Evolutionary conservation across 2,113 vertebrate species (phyloP).

Genomic region (Calyptomena viridis): DNA sequence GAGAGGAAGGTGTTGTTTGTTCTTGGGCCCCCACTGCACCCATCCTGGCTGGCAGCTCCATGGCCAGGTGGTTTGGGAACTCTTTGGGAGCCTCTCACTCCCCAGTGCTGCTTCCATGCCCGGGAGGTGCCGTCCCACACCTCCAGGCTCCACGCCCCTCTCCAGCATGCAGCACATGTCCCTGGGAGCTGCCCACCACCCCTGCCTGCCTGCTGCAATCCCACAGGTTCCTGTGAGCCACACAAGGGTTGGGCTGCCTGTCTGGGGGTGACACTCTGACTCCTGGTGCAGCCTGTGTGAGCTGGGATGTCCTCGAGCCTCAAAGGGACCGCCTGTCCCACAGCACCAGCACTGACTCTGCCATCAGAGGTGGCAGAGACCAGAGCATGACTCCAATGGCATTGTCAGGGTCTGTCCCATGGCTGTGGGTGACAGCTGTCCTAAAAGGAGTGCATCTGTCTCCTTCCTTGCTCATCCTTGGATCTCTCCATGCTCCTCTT

Average conservation of each 20-base stretch:
- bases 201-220: neutral
- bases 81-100: neutral
- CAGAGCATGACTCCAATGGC: accelerated
- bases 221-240: neutral
- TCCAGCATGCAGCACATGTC: neutral
- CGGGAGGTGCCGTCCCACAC: accelerated
- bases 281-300: neutral
- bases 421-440: neutral
- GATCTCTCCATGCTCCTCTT: neutral
- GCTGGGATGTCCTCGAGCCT: neutral
- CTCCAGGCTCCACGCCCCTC: neutral
- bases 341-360: neutral
- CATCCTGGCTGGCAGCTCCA: neutral
- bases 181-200: neutral
- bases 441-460: neutral
- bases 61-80: neutral
- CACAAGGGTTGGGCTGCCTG: neutral
- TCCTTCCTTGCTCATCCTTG: neutral
- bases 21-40: neutral
- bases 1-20: neutral
- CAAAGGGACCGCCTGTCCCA: accelerated
- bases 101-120: neutral
- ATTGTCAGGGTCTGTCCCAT: neutral
- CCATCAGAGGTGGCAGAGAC: neutral
- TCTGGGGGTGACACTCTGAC: accelerated